Percentiles rank a stretch among this genome's conserved stretches.
These are phyloP conservation scores for Ectropis crepuscularia DNA, from an alignment of 2,888 invertebrate genomes.

Conservation along the genomic window DNA sequence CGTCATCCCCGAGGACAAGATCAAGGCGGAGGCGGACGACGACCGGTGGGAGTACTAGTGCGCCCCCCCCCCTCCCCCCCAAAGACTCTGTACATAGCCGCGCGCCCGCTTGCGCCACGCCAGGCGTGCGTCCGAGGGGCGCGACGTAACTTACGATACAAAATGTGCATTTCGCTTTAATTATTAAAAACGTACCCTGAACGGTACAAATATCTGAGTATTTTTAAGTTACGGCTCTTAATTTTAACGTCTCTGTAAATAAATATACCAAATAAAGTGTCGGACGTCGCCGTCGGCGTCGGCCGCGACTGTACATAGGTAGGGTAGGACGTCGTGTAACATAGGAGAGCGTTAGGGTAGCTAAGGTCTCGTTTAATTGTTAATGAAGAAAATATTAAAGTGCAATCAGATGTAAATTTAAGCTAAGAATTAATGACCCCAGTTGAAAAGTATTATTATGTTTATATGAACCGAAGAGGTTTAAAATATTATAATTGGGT, in stretches of 20 bases:
- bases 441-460: conserved; percentile 85
- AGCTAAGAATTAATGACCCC: conserved; percentile 74
- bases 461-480: conserved; percentile 82
- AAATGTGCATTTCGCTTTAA: conserved; percentile 83
- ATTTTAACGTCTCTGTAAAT: conserved; percentile 76
- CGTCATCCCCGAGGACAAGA: conserved; percentile 78
- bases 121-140: conserved; percentile 53
- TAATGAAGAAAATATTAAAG: conserved; percentile 73
- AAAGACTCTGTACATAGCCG: conserved; percentile 80
- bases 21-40: conserved; percentile 86
- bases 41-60: conserved; percentile 86
- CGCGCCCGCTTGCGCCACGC: conserved; percentile 60
- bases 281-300: conserved; percentile 61
- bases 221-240: conserved; percentile 72
- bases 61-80: too few species aligned
- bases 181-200: conserved; percentile 74
- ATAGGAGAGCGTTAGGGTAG: conserved; percentile 58
- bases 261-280: conserved; percentile 82
- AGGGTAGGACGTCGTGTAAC: conserved; percentile 67
- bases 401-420: conserved; percentile 83
- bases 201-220: conserved; percentile 78
- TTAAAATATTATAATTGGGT: conserved; percentile 83
- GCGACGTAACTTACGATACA: conserved; percentile 74
- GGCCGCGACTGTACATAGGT: conserved; percentile 72
- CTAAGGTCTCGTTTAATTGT: conserved; percentile 67